Base-by-base conservation (phyloP, 2,113 vertebrate species). In the Paedocypris sp. region DNA sequence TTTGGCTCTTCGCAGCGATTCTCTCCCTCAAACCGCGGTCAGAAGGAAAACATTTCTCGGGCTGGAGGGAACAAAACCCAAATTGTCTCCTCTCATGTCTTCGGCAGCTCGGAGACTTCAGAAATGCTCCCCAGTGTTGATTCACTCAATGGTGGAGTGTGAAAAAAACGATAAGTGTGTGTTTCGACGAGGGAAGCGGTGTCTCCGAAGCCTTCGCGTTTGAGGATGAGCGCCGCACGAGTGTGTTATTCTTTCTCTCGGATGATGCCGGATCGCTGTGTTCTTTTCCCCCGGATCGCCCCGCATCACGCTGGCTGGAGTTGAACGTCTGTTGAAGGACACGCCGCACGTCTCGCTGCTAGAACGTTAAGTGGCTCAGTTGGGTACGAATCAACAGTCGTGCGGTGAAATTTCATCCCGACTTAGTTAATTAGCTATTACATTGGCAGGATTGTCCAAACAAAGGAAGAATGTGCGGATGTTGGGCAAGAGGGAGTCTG, bases 401-500 rank as follows among this genome's bases (percentile, higher is more conserved):
- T 56, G 19, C 25, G 11, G 61, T 42, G 64, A 66, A 66, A 61
- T 64, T 41, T 70, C 54, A 70, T 57, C 36, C 67, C 64, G 68
- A 64, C 66, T n/a, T n/a, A 56, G 65, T 73, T 69, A 76, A 76
- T 68, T 74, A 71, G 59, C 39, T 51, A 67, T 69, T 69, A 65
- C 73, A 70, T 67, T 73, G 68, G 66, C 33, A 69, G 73, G 75
- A 76, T 77, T 80, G 73, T 77, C 71, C 76, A 74, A 72, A 74
- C 73, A 69, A 29, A 80, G 74, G 80, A 83, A 85, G 75, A 77
- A 82, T 75, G 73, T 68, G 67, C 63, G 75, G 73, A 82, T 75
- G 70, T 75, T 68, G 39, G 57, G 33, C 68, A 53, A 61, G 38
- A 46, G 61, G 61, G 73, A 76, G 78, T 78, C 68, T 62, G 29